Percentiles rank a stretch among this genome's conserved stretches.
These are phyloP conservation scores for Coelopa frigida DNA, from an alignment of 1,140 invertebrate species.

Conservation along the genomic window DNA sequence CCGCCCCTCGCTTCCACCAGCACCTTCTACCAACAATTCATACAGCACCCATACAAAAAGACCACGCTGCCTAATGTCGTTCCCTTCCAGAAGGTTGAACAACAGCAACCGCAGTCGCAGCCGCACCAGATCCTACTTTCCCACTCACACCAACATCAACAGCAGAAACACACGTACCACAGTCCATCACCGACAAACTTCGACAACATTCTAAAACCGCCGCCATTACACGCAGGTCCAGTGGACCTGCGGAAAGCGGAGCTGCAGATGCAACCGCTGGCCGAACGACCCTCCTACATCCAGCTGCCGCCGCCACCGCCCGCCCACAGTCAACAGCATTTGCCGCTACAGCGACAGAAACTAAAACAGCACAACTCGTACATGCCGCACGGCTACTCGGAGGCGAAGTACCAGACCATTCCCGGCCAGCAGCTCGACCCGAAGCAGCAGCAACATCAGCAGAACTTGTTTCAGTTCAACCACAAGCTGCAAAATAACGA, in stretches of 20 bases:
- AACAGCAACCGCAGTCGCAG: background rate
- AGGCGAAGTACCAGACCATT: background rate
- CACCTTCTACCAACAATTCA: background rate
- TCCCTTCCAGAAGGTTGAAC: background rate
- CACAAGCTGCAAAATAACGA: slow-evolving; percentile 20
- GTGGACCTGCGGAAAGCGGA: background rate
- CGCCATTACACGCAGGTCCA: no score
- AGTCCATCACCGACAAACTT: slow-evolving; percentile 11
- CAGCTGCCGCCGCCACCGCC: background rate
- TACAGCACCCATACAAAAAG: slow-evolving; percentile 1
- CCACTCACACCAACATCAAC: background rate
- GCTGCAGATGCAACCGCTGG: background rate
- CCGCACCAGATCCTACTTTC: background rate
- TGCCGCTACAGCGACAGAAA: background rate
- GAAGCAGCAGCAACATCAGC: slow-evolving; percentile 5
- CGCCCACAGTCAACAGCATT: background rate
- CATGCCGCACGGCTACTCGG: background rate
- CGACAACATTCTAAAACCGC: slow-evolving; percentile 19
- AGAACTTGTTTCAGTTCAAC: background rate
- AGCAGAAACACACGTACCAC: background rate
- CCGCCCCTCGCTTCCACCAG: slow-evolving; percentile 1
- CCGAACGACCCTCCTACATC: background rate
- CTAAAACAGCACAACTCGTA: background rate
- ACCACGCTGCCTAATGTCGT: background rate
- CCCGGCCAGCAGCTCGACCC: background rate